Percentiles rank a stretch among this genome's conserved stretches.
phyloP scores from a whole-genome alignment of 2,113 vertebrate species.

The Channa maculata region DNA sequence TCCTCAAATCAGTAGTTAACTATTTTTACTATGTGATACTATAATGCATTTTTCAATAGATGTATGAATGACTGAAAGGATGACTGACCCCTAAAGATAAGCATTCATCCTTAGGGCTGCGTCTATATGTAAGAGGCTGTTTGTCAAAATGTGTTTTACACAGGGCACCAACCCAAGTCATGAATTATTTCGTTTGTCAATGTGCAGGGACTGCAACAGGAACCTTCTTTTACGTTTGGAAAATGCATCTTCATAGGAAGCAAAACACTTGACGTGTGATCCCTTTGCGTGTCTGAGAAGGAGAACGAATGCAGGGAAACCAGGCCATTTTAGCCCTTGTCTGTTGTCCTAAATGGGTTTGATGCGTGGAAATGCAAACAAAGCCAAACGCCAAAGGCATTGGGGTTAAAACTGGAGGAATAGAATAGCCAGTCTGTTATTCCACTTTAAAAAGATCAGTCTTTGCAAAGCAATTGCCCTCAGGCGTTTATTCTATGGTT shows the following conservation, averaged over 20 bases:
- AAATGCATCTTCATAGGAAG: conserved; percentile 46
- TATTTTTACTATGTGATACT: too few relatives aligned
- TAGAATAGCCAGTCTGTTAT: conserved; percentile 33
- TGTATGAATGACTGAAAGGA: not conserved
- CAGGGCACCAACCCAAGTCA: conserved; percentile 3
- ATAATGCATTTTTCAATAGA: too few relatives aligned
- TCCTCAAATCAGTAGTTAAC: too few relatives aligned
- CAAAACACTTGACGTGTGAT: conserved; percentile 21
- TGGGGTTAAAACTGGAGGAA: conserved; percentile 20
- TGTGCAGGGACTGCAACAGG: conserved; percentile 19
- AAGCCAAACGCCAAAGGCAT: conserved; percentile 55
- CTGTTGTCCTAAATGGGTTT: conserved; percentile 53
- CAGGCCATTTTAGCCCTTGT: conserved; percentile 47
- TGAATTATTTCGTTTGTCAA: conserved; percentile 15
- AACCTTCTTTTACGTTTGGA: conserved; percentile 39
- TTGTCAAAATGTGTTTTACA: not conserved
- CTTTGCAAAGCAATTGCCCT: conserved; percentile 12
- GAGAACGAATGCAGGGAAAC: conserved; percentile 19
- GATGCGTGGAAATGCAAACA: conserved; percentile 59
- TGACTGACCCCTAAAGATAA: not conserved
- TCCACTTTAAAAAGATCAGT: conserved; percentile 24
- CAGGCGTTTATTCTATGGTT: not conserved
- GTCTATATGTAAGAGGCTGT: not conserved
- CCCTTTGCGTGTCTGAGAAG: not conserved
- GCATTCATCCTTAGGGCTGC: not conserved